Evolutionary conservation across 1,140 invertebrate genomes (phyloP).

Genomic region (Venturia canescens): DNA sequence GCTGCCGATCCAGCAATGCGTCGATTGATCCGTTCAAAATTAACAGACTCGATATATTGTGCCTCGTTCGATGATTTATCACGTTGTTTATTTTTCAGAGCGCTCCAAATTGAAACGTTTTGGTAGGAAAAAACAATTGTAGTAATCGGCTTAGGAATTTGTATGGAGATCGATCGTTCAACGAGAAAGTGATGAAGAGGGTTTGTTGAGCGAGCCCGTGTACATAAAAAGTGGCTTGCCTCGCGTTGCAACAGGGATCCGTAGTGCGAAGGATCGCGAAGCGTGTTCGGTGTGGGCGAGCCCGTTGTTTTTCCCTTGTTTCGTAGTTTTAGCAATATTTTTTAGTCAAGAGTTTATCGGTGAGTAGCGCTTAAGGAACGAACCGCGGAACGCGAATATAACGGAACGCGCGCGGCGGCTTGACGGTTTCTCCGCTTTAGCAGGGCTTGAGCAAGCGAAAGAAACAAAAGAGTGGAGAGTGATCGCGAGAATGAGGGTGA

Average conservation of each 20-base stretch:
- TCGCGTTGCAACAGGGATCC: not conserved
- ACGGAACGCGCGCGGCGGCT: slow-evolving; percentile 34
- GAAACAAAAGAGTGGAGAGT: not conserved
- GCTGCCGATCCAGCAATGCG: too few species aligned
- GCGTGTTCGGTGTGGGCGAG: not conserved
- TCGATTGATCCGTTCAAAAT: not conserved
- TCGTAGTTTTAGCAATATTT: slow-evolving; percentile 38
- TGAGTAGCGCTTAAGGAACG: slow-evolving; percentile 52
- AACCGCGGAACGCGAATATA: slow-evolving; percentile 53
- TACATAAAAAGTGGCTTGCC: slow-evolving; percentile 6
- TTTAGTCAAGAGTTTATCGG: slow-evolving; percentile 49
- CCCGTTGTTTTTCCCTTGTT: not conserved
- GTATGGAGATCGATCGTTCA: not conserved
- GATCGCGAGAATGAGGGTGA: not conserved
- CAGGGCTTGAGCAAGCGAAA: slow-evolving; percentile 15
- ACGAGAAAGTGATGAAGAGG: slow-evolving; percentile 12
- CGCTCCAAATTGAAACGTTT: slow-evolving; percentile 21
- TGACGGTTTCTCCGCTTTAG: slow-evolving; percentile 13
- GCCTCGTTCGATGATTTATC: not conserved
- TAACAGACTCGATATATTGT: too few species aligned
- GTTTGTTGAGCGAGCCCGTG: slow-evolving; percentile 10
- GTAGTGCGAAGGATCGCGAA: not conserved
- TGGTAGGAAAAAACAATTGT: slow-evolving; percentile 4
- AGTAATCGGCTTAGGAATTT: slow-evolving; percentile 23
- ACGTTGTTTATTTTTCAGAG: not conserved